Conservation (phyloP, 2,797 vertebrate genomes). For the Spheniscus humboldti region DNA sequence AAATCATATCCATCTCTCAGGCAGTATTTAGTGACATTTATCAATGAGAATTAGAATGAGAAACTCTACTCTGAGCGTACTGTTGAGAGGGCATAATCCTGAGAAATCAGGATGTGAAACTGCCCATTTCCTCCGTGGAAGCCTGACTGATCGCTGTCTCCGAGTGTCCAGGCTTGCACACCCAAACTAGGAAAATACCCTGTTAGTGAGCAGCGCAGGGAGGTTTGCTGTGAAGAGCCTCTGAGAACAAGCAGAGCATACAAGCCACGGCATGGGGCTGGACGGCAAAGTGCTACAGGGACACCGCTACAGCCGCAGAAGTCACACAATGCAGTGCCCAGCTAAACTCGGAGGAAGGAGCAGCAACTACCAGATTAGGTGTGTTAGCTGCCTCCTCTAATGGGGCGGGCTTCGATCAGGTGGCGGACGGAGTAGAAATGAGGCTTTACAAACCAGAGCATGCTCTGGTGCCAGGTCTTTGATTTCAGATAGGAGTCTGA, state of each 20-base stretch:
- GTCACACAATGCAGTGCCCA: not conserved
- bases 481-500: not conserved
- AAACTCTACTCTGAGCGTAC: not conserved
- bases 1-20: not conserved
- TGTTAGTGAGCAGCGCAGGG: not conserved
- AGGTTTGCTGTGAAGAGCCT: not conserved
- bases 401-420: fast-evolving
- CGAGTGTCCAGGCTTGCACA: fast-evolving
- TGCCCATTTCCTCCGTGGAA: not conserved
- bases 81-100: not conserved
- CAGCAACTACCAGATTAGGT: fast-evolving
- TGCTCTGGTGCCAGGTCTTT: not conserved
- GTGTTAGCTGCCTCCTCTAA: not conserved
- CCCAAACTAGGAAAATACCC: not conserved
- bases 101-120: not conserved
- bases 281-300: not conserved
- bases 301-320: not conserved
- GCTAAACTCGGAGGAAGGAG: not conserved
- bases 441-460: not conserved
- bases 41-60: constrained; percentile 31
- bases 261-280: fast-evolving
- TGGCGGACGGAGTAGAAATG: fast-evolving
- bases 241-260: not conserved
- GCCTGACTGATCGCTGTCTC: fast-evolving
- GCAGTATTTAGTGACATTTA: not conserved